Evolutionary conservation across 2,888 invertebrate species (phyloP).

Genomic region (Odontocolon sp.): DNA sequence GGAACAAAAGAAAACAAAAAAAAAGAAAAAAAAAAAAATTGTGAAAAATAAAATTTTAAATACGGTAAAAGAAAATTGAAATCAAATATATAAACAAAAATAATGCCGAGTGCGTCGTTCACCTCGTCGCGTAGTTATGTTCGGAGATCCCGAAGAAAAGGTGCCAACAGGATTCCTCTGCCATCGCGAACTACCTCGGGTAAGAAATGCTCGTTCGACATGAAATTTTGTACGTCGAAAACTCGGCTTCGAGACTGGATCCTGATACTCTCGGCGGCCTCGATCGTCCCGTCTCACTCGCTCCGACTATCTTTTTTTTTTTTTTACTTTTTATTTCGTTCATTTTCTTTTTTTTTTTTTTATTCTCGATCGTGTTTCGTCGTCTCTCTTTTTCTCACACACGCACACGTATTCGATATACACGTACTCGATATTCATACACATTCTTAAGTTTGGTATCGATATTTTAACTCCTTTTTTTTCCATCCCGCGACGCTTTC

Average conservation of each 20-base stretch:
- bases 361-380: conserved; percentile 1
- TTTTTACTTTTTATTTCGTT: conserved; percentile 3
- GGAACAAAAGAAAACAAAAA: too few relatives aligned
- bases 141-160: conserved; percentile 95
- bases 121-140: conserved; percentile 96
- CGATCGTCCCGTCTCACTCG: conserved; percentile 4
- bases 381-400: background rate
- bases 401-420: conserved; percentile 20
- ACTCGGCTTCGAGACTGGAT: conserved; percentile 66
- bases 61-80: too few relatives aligned
- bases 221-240: conserved; percentile 49
- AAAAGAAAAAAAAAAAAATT: too few relatives aligned
- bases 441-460: conserved; percentile 41
- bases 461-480: conserved; percentile 21
- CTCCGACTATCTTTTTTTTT: conserved; percentile 54
- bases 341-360: conserved; percentile 11
- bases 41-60: too few relatives aligned
- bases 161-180: conserved; percentile 92
- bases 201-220: too few relatives aligned
- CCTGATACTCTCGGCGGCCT: conserved; percentile 66
- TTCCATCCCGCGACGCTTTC: background rate
- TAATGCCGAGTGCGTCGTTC: conserved; percentile 97
- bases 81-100: too few relatives aligned
- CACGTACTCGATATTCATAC: background rate
- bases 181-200: conserved; percentile 91